phyloP scores from a whole-genome alignment of 2,888 invertebrate genomes.

The Zootermopsis nevadensis region DNA sequence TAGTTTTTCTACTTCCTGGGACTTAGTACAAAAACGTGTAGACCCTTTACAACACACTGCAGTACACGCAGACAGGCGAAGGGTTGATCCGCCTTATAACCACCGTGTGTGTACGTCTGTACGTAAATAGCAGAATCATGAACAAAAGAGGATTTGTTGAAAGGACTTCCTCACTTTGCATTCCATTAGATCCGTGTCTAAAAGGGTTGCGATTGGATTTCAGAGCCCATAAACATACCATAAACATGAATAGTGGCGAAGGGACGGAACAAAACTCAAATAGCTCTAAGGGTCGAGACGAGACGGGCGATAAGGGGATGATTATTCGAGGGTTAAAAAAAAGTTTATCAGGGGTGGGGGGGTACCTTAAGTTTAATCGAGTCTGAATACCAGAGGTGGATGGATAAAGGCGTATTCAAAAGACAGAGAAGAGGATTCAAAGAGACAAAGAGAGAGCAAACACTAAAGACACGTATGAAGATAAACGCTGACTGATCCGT shows the following conservation, averaged over 20 bases:
- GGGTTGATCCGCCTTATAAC: background rate
- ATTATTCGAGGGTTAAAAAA: background rate
- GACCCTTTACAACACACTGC: background rate
- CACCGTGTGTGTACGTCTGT: background rate
- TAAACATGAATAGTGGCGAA: background rate
- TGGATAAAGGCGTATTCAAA: background rate
- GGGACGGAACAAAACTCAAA: background rate
- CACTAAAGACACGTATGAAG: background rate
- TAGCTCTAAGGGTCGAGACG: background rate
- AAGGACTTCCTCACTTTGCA: background rate
- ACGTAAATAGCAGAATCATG: background rate
- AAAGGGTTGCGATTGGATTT: background rate
- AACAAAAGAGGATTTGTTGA: slow-evolving; percentile 5
- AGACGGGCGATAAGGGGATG: background rate
- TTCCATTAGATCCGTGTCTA: background rate
- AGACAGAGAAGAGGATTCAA: background rate
- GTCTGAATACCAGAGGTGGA: slow-evolving; percentile 9
- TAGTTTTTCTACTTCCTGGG: no score
- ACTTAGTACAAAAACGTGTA: no score
- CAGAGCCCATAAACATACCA: background rate
- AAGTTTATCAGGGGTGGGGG: background rate
- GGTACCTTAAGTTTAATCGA: background rate
- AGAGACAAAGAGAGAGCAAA: background rate
- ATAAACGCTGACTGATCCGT: background rate
- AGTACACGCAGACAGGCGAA: background rate